Percentiles rank a stretch among this genome's conserved stretches.
These are phyloP conservation scores for Aurelia aurita complex sp. Pacific DNA, from an alignment of 30 jellyfish, hydroid and myxozoan species.

Conservation along the genomic window DNA sequence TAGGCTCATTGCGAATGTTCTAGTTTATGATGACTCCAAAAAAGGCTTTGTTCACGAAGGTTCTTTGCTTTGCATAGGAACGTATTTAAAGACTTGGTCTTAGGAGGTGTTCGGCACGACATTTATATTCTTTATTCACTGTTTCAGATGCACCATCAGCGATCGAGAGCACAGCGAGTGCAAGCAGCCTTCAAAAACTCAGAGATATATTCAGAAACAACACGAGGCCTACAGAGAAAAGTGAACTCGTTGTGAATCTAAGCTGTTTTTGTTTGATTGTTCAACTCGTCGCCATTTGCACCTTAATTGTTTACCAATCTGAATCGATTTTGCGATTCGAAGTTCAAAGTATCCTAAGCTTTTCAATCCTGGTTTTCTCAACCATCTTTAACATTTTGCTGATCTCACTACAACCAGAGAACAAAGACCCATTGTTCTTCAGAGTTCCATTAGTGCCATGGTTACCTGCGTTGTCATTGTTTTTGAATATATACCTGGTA, in stretches of 20 bases:
- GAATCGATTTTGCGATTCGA: not conserved
- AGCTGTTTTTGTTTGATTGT: constrained; percentile 17
- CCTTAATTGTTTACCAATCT: constrained; percentile 9
- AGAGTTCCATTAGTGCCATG: constrained; percentile 76
- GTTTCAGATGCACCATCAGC: too few species aligned
- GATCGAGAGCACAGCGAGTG: too few species aligned
- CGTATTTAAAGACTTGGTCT: too few species aligned
- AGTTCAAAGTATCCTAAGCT: not conserved
- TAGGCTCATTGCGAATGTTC: too few species aligned
- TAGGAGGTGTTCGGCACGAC: too few species aligned
- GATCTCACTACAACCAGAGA: constrained; percentile 41
- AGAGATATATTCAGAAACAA: not conserved
- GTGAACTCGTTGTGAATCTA: constrained; percentile 20
- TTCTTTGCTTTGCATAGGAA: too few species aligned
- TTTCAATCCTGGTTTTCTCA: not conserved
- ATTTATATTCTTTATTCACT: too few species aligned
- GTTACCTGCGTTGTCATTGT: constrained; percentile 72
- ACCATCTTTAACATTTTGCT: constrained; percentile 1
- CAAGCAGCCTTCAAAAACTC: not conserved
- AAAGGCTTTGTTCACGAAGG: too few species aligned
- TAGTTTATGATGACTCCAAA: too few species aligned
- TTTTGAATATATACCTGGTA: constrained; percentile 47
- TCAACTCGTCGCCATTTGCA: constrained; percentile 18
- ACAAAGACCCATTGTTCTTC: constrained; percentile 23
- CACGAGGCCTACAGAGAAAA: constrained; percentile 27